These are phyloP conservation scores for Serripes groenlandicus DNA, from an alignment of 2,888 invertebrate genomes.

Conservation along the genomic window DNA sequence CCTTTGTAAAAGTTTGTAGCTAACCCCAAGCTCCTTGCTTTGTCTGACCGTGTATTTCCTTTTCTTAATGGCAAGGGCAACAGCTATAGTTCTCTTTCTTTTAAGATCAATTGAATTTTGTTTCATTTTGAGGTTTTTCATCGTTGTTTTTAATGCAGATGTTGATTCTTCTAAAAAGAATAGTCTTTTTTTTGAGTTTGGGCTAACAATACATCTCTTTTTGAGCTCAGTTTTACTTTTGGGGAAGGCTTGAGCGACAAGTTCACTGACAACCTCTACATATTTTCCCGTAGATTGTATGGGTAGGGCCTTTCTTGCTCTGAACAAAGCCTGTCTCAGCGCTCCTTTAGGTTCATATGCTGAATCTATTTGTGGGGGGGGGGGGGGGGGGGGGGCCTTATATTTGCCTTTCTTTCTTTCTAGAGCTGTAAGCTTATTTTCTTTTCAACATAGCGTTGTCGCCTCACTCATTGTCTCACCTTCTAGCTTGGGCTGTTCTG, in stretches of 20 bases:
- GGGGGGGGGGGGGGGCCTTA: background rate
- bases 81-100: constrained; percentile 16
- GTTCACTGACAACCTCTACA: constrained; percentile 10
- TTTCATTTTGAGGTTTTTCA: background rate
- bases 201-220: background rate
- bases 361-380: too few species aligned
- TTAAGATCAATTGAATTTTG: background rate
- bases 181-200: background rate
- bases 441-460: background rate
- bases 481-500: background rate
- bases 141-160: background rate
- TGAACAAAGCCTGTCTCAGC: constrained; percentile 6
- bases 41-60: background rate
- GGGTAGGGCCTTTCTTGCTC: background rate
- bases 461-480: background rate
- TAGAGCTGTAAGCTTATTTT: background rate
- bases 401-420: background rate
- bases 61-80: background rate
- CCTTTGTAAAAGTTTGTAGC: constrained; percentile 12
- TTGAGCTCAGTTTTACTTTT: background rate
- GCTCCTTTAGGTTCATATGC: background rate
- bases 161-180: background rate
- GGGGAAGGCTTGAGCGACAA: background rate
- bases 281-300: background rate
- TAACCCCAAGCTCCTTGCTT: background rate